Evolutionary conservation across 2,888 invertebrate genomes (phyloP).

Genomic region (Drosophila pseudotakahashii): DNA sequence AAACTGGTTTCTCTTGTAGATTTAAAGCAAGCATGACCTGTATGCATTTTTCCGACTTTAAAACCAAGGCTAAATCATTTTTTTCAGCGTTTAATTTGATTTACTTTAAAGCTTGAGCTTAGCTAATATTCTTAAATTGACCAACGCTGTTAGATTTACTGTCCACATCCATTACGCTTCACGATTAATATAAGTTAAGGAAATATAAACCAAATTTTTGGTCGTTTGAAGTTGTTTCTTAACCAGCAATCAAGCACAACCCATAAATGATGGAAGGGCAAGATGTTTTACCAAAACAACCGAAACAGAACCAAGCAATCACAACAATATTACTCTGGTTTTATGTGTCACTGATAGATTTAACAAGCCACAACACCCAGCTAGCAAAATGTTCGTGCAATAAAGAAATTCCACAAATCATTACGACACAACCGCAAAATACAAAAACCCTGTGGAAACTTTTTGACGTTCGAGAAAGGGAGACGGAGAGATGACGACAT

Average conservation of each 20-base stretch:
- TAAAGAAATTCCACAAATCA: constrained; percentile 75
- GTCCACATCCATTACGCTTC: neutral
- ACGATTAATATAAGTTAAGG: neutral
- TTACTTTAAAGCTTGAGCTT: neutral
- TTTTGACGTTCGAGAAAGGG: constrained; percentile 35
- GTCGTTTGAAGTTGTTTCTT: constrained; percentile 6
- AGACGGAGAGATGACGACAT: constrained; percentile 28
- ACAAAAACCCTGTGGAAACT: constrained; percentile 53
- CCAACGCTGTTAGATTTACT: neutral
- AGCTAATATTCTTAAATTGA: neutral
- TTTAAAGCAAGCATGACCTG: neutral
- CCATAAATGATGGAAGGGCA: constrained; percentile 38
- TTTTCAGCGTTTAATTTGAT: neutral
- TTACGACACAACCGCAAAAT: constrained; percentile 60
- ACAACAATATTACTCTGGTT: constrained; percentile 41
- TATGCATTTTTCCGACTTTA: neutral
- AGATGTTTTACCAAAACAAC: neutral
- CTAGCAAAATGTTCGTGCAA: constrained; percentile 50
- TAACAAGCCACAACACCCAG: constrained; percentile 16
- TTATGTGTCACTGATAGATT: constrained; percentile 32
- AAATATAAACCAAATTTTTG: neutral
- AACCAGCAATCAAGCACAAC: constrained; percentile 21
- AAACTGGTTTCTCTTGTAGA: too few species aligned
- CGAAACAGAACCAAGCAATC: constrained; percentile 15
- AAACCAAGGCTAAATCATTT: too few species aligned